These are phyloP conservation scores for Thamnophis sirtalis DNA, from an alignment of 2,113 vertebrate genomes.

Conservation along the genomic window DNA sequence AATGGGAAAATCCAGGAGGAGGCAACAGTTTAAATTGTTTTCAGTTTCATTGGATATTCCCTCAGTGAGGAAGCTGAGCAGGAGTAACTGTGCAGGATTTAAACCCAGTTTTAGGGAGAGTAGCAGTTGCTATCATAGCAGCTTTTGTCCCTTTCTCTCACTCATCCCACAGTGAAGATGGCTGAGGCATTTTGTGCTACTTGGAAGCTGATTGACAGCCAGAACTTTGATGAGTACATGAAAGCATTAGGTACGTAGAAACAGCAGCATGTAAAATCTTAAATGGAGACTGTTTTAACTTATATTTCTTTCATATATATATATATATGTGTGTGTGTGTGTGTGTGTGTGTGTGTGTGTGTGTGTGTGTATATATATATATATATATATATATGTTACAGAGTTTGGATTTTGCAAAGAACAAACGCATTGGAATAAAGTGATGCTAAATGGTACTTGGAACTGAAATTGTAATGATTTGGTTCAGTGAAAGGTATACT, in stretches of 20 bases:
- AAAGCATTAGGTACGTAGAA: constrained; percentile 83
- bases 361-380: too few species aligned
- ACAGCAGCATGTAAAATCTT: neutral
- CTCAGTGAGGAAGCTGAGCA: constrained; percentile 45
- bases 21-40: constrained; percentile 35
- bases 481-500: neutral
- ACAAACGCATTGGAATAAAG: neutral
- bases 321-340: too few species aligned
- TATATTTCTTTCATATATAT: neutral
- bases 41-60: constrained; percentile 31
- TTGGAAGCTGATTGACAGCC: constrained; percentile 89
- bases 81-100: neutral
- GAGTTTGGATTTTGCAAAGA: neutral
- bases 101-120: neutral
- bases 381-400: too few species aligned
- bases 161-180: constrained; percentile 66
- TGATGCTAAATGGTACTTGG: neutral
- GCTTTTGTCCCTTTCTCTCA: neutral
- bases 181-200: constrained; percentile 90
- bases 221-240: constrained; percentile 94
- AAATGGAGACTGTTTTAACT: neutral
- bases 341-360: too few species aligned
- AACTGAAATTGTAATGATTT: neutral
- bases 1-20: constrained; percentile 6
- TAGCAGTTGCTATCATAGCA: neutral